phyloP scores from a whole-genome alignment of 2,113 vertebrate genomes.

The Rhinopomastus cyanomelas region DNA sequence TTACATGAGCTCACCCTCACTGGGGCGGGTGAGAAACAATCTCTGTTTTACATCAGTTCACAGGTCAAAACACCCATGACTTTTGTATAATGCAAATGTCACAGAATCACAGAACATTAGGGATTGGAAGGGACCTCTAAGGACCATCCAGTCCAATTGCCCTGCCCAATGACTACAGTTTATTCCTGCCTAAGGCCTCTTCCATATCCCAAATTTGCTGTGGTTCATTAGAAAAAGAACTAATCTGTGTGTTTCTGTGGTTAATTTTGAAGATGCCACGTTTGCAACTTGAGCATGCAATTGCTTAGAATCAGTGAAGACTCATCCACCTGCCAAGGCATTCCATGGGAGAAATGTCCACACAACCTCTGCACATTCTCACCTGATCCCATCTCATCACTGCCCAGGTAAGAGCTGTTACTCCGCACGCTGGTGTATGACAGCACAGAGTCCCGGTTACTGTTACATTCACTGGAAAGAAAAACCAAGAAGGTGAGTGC shows the following conservation, averaged over 20 bases:
- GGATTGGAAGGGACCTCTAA: no score
- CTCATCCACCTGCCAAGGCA: background rate
- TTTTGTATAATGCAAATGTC: background rate
- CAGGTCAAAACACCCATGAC: background rate
- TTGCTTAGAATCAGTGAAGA: background rate
- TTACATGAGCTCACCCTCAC: background rate
- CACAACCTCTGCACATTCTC: constrained; percentile 2
- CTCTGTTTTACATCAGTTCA: background rate
- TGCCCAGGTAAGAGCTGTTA: constrained; percentile 96
- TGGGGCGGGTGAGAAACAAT: background rate
- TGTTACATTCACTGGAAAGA: constrained; percentile 91
- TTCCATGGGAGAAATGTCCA: background rate
- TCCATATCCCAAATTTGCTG: background rate
- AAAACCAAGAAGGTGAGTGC: background rate
- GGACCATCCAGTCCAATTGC: no score
- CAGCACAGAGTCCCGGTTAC: constrained; percentile 94
- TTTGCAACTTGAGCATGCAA: background rate
- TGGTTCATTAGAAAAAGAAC: background rate
- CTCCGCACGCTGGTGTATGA: constrained; percentile 97
- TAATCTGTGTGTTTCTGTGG: background rate
- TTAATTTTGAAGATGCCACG: background rate
- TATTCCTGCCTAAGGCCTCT: background rate
- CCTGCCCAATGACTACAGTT: background rate
- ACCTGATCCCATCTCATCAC: constrained; percentile 99
- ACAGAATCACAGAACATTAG: background rate